Base-by-base conservation (phyloP, 2,797 vertebrate genomes). In the Rhinichthys osculus region DNA sequence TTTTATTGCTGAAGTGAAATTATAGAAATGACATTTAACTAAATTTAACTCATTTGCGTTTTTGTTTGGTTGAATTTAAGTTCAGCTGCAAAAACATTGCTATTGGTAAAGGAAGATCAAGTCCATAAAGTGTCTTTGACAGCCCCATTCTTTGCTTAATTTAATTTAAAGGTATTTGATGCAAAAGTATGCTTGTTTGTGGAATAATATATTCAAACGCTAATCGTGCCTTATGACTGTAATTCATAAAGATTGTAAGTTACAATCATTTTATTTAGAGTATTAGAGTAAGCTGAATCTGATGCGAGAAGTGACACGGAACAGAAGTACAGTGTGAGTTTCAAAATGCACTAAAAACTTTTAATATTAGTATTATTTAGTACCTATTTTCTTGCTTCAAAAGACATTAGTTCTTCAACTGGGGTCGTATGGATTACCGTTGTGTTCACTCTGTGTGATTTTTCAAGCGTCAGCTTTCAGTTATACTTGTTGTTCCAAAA, bases 21-120 rank as follows among this genome's bases (percentile, higher is more conserved):
- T n/a, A 78, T 54, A 59, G 35, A 78, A 59, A 40, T 78, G 13
- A 59, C 74, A 78, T 78, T 59, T 59, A 78, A 78, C 74, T 17
- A 27, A 78, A 40, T 40, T 52, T 19, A 67, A 80, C 0, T 79
- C 5, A 79, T 44, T 78, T 64, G 38, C 1, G 9, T 27, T 80
- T 80, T 66, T 66, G 62, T 50, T 81, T 81, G 30, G 7, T 33
- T 50, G 27, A 50, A 67, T 67, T 67, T 50, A 67, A 78, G 14
- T 62, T 62, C 0, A 27, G 35, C n/a, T 42, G 38, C 35, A 62
- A 78, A 40, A 78, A 30, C 40, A 23, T 57, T 78, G 13, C 14
- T 9, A 10, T 42, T 14, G 13, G 14, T 64, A 77, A 77, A 52
- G 33, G 10, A 38, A 52, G 72, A 77, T 77, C 7, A 76, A 59